Conservation (phyloP, 2,113 vertebrate genomes). For the Hipposideros armiger region DNA sequence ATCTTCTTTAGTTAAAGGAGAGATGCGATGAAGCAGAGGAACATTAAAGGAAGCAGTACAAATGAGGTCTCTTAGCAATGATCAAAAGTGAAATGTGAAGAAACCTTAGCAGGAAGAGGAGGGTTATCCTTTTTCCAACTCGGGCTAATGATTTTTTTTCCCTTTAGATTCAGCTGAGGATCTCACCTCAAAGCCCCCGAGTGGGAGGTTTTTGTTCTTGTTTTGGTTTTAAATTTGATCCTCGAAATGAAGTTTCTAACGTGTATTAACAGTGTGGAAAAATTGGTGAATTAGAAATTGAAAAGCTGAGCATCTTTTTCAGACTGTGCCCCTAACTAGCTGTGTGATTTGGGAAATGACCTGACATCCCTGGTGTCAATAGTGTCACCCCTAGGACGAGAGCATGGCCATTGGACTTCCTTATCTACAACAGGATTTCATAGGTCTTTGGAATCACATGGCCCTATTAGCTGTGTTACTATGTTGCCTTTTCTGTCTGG, state of each 20-base stretch:
- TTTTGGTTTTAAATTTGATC: constrained; percentile 73
- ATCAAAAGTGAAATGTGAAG: constrained; percentile 78
- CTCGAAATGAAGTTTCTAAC: constrained; percentile 68
- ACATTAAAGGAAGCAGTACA: constrained; percentile 79
- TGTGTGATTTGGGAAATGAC: not conserved
- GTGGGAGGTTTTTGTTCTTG: constrained; percentile 70
- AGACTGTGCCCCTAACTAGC: not conserved
- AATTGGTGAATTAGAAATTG: not conserved
- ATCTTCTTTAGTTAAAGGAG: constrained; percentile 75
- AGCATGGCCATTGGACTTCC: not conserved
- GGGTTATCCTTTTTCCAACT: constrained; percentile 50
- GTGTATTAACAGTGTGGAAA: constrained; percentile 13
- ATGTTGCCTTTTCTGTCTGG: not conserved
- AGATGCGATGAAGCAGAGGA: constrained; percentile 35
- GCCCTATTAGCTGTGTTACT: not conserved
- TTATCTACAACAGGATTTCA: not conserved
- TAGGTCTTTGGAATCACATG: not conserved
- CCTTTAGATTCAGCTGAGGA: constrained; percentile 56
- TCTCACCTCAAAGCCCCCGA: constrained; percentile 68
- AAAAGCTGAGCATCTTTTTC: not conserved
- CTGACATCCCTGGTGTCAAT: accelerated
- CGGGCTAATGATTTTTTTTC: constrained; percentile 70
- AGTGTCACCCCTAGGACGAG: not conserved
- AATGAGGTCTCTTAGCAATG: constrained; percentile 78
- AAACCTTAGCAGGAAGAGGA: constrained; percentile 62